Base-by-base conservation (phyloP, 37 sponge, comb jelly and placozoan genomes). In the Beroe forskalii region DNA sequence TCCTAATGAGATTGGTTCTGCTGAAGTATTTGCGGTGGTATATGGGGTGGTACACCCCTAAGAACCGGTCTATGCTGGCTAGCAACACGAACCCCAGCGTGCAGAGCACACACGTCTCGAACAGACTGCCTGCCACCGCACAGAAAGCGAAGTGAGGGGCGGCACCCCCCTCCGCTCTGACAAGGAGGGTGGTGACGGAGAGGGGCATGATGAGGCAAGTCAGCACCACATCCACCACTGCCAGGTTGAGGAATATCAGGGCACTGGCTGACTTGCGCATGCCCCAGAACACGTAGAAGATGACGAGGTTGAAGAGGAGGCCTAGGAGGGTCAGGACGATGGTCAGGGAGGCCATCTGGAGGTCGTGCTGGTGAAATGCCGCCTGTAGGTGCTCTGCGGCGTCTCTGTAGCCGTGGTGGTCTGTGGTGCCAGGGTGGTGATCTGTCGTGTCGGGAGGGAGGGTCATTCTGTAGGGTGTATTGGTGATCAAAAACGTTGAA, bases 221-320 rank as follows among this genome's bases (percentile, higher is more conserved):
- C 55, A 80, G 55, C 55, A 80, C 55, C 4, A 80, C 55, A 80
- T 80, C 86, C 24, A 80, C 86, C 4, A 48, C 86, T 8, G 86
- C 86, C 55, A 80, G 55, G 55, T 80, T 80, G 30, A 80, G 86
- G 55, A 80, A 80, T 32, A 80, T 80, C 37, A 80, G 44, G 48
- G 86, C 86, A 80, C 55, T 80, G 27, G 55, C 55, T 23, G 55
- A 44, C 86, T 80, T 40, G 28, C 86, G 40, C 86, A 80, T 80
- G 8, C 86, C 86, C 86, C 86, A 80, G 86, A 80, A 80, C 48
- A 80, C 86, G 55, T 80, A 80, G 86, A 80, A 80, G 24, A 80
- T 80, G 30, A 80, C 40, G 86, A 80, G 28, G 48, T 80, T 80
- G 55, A 80, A 80, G 23, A 43, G 25, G 0, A 80, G 30, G 1